Percentiles rank a stretch among this genome's conserved stretches.
Evolutionary conservation across 2,113 vertebrate species (phyloP).

Genomic region (Montifringilla adamsi): DNA sequence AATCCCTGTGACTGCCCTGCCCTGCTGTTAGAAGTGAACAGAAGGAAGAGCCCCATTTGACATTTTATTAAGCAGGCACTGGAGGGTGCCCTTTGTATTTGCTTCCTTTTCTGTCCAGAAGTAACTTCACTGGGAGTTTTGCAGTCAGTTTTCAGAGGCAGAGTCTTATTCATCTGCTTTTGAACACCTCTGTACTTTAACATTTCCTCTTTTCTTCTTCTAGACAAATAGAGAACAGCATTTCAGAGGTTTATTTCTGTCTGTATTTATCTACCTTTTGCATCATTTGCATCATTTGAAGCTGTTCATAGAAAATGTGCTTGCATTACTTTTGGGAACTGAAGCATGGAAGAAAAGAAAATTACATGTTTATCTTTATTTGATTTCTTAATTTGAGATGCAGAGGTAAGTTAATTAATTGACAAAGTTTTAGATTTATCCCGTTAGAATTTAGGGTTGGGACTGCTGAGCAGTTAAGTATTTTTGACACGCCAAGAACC

Average conservation of each 20-base stretch:
- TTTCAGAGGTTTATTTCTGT: background rate
- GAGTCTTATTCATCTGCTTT: background rate
- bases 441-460: constrained; percentile 10
- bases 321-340: background rate
- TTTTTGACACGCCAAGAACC: constrained; percentile 1
- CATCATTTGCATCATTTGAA: background rate
- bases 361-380: constrained; percentile 58
- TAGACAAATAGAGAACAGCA: background rate
- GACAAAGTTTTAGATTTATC: constrained; percentile 46
- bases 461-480: background rate
- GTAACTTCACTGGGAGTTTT: background rate
- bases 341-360: constrained; percentile 47
- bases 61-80: background rate
- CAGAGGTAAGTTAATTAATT: constrained; percentile 48
- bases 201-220: background rate
- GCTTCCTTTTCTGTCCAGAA: background rate
- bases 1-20: background rate
- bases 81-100: background rate
- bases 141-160: background rate
- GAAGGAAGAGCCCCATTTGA: background rate
- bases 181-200: background rate
- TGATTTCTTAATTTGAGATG: constrained; percentile 58
- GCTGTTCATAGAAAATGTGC: background rate
- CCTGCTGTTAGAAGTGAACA: background rate
- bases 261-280: background rate